phyloP scores from a whole-genome alignment of 2,888 invertebrate species.

The Drosophila prostipennis region DNA sequence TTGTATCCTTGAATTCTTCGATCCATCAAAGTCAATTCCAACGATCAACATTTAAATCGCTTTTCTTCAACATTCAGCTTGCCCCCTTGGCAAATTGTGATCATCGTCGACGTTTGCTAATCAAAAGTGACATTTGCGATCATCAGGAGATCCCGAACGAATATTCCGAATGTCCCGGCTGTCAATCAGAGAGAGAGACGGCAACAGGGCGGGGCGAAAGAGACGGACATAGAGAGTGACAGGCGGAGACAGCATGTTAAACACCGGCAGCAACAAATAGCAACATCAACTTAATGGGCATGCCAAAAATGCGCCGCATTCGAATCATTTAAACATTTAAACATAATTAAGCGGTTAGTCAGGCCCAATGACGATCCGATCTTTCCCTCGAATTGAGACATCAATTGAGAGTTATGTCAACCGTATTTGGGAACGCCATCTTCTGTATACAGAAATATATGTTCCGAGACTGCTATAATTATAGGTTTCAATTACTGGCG shows the following conservation, averaged over 20 bases:
- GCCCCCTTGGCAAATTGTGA: constrained; percentile 14
- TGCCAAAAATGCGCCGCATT: constrained; percentile 71
- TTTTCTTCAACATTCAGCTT: constrained; percentile 10
- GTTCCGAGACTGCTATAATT: constrained; percentile 56
- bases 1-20: constrained; percentile 2
- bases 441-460: constrained; percentile 29
- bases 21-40: constrained; percentile 35
- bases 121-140: constrained; percentile 63
- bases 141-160: constrained; percentile 53
- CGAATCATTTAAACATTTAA: constrained; percentile 60
- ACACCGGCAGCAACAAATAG: constrained; percentile 38
- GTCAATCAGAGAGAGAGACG: constrained; percentile 49
- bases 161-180: constrained; percentile 38
- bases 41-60: constrained; percentile 26
- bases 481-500: constrained; percentile 66
- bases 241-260: constrained; percentile 62
- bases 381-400: constrained; percentile 66
- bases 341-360: constrained; percentile 69
- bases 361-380: constrained; percentile 12
- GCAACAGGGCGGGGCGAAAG: not conserved
- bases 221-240: constrained; percentile 18
- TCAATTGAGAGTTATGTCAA: constrained; percentile 69
- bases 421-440: constrained; percentile 55
- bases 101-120: constrained; percentile 56
- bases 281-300: constrained; percentile 45